A percentile compares a stretch with the other conserved stretches of the same genome.
phyloP scores from a whole-genome alignment of 1,140 invertebrate species.

The Asbolus verrucosus region DNA sequence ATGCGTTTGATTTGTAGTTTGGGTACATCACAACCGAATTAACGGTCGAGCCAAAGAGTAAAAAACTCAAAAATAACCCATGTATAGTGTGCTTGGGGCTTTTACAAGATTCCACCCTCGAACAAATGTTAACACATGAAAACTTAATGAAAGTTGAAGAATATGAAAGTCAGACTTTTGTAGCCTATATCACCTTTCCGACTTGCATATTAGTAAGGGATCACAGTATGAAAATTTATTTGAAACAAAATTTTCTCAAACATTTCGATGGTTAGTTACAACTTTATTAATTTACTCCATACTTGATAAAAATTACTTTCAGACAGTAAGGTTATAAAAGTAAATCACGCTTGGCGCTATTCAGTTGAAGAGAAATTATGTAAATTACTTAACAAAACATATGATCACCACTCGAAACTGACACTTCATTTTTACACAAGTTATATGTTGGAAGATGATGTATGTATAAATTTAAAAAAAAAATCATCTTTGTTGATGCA shows the following conservation, averaged over 20 bases:
- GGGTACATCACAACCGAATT: too few relatives aligned
- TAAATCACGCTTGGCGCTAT: background rate
- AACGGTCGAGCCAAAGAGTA: background rate
- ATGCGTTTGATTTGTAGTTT: too few relatives aligned
- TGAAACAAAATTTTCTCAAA: background rate
- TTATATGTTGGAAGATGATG: slow-evolving; percentile 15
- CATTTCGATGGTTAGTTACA: background rate
- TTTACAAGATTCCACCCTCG: background rate
- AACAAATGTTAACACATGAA: background rate
- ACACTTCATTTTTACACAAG: slow-evolving; percentile 15
- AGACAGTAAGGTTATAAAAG: background rate
- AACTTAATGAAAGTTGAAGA: background rate
- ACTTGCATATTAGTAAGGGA: slow-evolving; percentile 5
- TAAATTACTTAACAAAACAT: background rate
- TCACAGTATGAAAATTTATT: slow-evolving; percentile 29
- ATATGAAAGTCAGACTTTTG: background rate
- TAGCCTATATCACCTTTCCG: slow-evolving; percentile 1
- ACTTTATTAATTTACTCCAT: too few relatives aligned
- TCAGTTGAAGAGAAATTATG: background rate
- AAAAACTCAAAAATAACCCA: background rate
- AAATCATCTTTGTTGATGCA: too few relatives aligned
- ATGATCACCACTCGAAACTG: background rate
- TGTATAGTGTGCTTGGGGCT: slow-evolving; percentile 13
- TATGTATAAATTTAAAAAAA: too few relatives aligned
- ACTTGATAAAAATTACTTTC: background rate